These are phyloP conservation scores for Chaenocephalus aceratus DNA, from an alignment of 2,113 vertebrate species.

Conservation along the genomic window DNA sequence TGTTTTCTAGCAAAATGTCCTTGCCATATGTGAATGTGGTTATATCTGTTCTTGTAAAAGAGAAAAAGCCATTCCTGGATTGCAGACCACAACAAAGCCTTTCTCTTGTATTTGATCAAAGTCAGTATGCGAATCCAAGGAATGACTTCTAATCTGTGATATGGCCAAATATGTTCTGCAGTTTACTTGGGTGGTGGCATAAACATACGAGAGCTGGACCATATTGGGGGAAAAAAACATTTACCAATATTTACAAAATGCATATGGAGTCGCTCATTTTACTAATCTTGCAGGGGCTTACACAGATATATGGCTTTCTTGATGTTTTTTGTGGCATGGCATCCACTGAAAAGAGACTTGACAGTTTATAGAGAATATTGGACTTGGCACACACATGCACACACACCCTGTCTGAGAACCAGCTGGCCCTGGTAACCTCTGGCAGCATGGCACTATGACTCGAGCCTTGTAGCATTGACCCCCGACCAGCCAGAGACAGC, in stretches of 20 bases:
- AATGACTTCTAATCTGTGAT: slow-evolving; percentile 50
- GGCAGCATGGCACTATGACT: slow-evolving; percentile 72
- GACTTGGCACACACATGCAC: slow-evolving; percentile 36
- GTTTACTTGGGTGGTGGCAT: slow-evolving; percentile 55
- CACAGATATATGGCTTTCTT: not conserved
- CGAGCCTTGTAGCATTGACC: slow-evolving; percentile 60
- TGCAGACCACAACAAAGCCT: slow-evolving; percentile 37
- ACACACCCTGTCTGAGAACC: slow-evolving; percentile 80
- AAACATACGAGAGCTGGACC: slow-evolving; percentile 53
- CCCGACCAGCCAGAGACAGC: slow-evolving; percentile 52
- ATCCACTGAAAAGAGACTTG: slow-evolving; percentile 28
- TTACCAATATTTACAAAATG: slow-evolving; percentile 38
- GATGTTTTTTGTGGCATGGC: slow-evolving; percentile 30
- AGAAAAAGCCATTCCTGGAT: slow-evolving; percentile 50
- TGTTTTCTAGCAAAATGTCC: slow-evolving; percentile 23
- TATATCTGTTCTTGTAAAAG: slow-evolving; percentile 55
- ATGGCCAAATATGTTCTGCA: slow-evolving; percentile 51
- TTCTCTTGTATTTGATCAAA: slow-evolving; percentile 56
- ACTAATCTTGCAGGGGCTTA: slow-evolving; percentile 11
- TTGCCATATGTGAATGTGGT: slow-evolving; percentile 58
- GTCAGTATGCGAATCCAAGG: slow-evolving; percentile 30
- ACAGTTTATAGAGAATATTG: slow-evolving; percentile 32
- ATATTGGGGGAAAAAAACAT: slow-evolving; percentile 31
- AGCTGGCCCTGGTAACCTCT: slow-evolving; percentile 81
- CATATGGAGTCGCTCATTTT: slow-evolving; percentile 41